Evolutionary conservation across 2,888 invertebrate genomes (phyloP), one percentile per base, ranked within the genome.

Genomic region (Lepeophtheirus nordmannii): DNA sequence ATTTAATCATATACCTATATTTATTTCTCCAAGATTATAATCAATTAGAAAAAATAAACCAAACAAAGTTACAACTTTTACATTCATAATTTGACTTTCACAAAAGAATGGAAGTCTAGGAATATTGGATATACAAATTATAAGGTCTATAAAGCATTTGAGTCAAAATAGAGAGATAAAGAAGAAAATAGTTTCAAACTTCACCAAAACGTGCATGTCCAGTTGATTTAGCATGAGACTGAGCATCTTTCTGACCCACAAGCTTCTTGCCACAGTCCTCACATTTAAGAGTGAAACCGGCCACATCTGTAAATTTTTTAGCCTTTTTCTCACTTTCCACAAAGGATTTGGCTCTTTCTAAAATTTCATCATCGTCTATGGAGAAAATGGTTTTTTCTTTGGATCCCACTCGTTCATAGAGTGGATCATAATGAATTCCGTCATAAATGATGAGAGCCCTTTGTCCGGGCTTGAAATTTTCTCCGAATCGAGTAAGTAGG

Each of bases 341-440:
- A 23, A 60, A 60, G 23, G 38, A 20, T 14, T 30, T 60, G 20
- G 22, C 60, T 10, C n/a, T 17, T 37, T 60, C 39, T 17, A 60
- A 37, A 17, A 38, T 38, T 60, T 60, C 17, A 1, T 17, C 11
- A 11, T 60, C 60, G 30, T 30, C 30, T 10, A 60, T 17, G 37
- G 37, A 17, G 23, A 60, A 60, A 37, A 60, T 17, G 2, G 60
- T 60, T 23, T 37, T 30, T 17, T 60, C 30, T 11, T 60, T 30
- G 1, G 17, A 17, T 14, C 60, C 60, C 1, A 60, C n/a, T 17
- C 39, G 37, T 37, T 38, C 37, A 37, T 87, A 88, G 12, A 96
- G 77, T 0, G 94, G 91, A 77, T 96, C 96, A 74, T 96, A 96
- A 76, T 96, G 96, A 64, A 64, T 64, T 23, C 64, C 64, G 37